Percentiles rank a stretch among this genome's conserved stretches.
These are phyloP conservation scores for Stenolophus ochropezus DNA, from an alignment of 2,888 invertebrate genomes.

Conservation along the genomic window DNA sequence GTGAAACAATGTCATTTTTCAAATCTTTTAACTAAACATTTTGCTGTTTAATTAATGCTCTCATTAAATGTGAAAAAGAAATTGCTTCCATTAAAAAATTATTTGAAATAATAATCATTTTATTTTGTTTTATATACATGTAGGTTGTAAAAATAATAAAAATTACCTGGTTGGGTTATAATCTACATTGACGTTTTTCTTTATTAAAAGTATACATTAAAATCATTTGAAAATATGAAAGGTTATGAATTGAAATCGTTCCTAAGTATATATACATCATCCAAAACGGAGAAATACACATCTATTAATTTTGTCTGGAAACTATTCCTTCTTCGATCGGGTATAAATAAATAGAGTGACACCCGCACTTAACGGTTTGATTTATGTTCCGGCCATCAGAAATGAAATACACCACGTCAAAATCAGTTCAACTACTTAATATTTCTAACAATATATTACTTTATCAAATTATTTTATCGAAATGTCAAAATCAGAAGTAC, in stretches of 20 bases:
- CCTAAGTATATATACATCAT: background rate
- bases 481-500: constrained; percentile 22
- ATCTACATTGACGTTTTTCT: too few relatives aligned
- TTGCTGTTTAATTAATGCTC: too few relatives aligned
- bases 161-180: too few relatives aligned
- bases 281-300: background rate
- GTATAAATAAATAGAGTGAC: background rate
- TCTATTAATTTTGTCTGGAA: background rate
- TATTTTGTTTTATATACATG: too few relatives aligned
- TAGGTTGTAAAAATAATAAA: too few relatives aligned
- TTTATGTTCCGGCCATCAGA: constrained; percentile 26
- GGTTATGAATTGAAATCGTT: background rate
- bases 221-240: background rate
- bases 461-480: constrained; percentile 29
- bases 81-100: too few relatives aligned
- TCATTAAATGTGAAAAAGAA: too few relatives aligned
- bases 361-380: constrained; percentile 24
- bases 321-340: background rate
- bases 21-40: too few relatives aligned
- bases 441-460: constrained; percentile 35
- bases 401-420: constrained; percentile 32
- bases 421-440: constrained; percentile 26
- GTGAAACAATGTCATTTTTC: too few relatives aligned
- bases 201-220: too few relatives aligned
- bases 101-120: too few relatives aligned